phyloP scores from a whole-genome alignment of 2,113 vertebrate species.

The Epinephelus moara region DNA sequence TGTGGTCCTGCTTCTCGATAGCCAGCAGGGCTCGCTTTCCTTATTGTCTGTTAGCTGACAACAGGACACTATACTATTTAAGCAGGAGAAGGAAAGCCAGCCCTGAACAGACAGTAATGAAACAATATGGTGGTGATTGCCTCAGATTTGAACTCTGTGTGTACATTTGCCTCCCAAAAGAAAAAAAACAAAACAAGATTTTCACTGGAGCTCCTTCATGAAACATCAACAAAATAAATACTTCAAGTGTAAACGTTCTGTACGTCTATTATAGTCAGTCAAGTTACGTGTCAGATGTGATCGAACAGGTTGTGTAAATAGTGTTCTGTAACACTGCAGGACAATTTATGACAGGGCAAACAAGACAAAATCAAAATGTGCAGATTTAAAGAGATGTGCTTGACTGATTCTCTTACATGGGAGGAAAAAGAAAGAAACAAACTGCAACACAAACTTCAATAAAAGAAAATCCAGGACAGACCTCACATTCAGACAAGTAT shows the following conservation, averaged over 20 bases:
- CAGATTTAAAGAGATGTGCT: conserved; percentile 25
- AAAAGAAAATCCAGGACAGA: background rate
- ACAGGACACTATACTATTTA: background rate
- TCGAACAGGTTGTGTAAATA: conserved; percentile 19
- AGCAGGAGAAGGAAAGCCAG: background rate
- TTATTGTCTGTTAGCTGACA: conserved; percentile 16
- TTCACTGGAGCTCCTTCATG: conserved; percentile 5
- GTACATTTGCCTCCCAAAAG: conserved; percentile 2
- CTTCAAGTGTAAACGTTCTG: conserved; percentile 49
- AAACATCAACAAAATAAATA: conserved; percentile 30
- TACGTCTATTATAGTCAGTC: background rate
- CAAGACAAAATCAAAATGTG: background rate
- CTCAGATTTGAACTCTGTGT: conserved; percentile 1
- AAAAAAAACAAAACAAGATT: background rate
- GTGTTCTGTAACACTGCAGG: background rate
- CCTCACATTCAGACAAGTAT: background rate
- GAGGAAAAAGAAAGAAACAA: no score
- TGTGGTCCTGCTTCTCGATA: background rate
- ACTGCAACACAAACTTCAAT: background rate
- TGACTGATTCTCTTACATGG: conserved; percentile 3
- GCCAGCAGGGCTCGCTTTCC: background rate
- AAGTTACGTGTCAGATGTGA: background rate
- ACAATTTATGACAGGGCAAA: background rate
- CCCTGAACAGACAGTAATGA: background rate
- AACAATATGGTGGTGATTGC: conserved; percentile 12